Percentiles rank a stretch among this genome's conserved stretches.
Conservation (phyloP, 2,113 vertebrate species). For the Amphiprion ocellaris region DNA sequence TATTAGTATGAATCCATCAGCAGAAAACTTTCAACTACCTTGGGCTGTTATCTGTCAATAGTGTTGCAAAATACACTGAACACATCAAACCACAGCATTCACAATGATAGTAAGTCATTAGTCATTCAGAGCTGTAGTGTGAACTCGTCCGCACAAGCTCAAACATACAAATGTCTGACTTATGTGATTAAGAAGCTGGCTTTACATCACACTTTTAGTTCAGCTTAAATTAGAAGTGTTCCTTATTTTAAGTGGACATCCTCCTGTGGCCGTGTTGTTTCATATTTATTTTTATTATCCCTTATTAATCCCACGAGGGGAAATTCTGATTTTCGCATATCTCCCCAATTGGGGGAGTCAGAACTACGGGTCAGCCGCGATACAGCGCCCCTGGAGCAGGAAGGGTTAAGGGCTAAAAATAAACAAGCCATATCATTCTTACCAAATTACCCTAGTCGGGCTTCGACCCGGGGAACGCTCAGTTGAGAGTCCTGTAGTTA, state of each 20-base stretch:
- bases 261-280: constrained; percentile 28
- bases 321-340: too few species aligned
- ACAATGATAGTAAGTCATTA: not conserved
- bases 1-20: not conserved
- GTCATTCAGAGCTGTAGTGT: not conserved
- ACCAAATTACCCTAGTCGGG: too few species aligned
- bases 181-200: not conserved
- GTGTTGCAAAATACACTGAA: not conserved
- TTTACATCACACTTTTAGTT: not conserved
- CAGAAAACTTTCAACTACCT: not conserved
- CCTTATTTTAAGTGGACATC: constrained; percentile 72
- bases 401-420: too few species aligned
- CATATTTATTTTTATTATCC: not conserved
- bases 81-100: not conserved
- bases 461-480: too few species aligned
- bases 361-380: too few species aligned
- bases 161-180: too few species aligned
- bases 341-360: too few species aligned
- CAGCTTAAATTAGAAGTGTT: not conserved
- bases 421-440: too few species aligned
- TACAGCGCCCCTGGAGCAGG: too few species aligned
- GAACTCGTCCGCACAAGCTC: too few species aligned
- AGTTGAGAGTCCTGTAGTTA: too few species aligned
- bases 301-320: too few species aligned
- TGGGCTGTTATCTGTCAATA: not conserved